phyloP scores from a whole-genome alignment of 2,888 invertebrate species.

The Pomacea canaliculata region DNA sequence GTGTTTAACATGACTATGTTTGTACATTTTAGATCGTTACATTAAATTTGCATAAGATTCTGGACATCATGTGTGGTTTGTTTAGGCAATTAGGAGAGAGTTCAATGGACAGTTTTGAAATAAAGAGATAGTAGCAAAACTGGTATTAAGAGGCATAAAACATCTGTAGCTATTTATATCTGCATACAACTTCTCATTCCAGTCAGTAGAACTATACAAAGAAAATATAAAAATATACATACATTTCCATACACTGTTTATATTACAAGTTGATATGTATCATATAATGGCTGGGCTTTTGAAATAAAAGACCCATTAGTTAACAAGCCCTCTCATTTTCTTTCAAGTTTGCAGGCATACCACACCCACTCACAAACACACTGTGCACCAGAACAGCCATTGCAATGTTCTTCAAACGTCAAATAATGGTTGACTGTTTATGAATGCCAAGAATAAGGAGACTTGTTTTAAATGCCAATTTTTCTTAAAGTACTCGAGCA shows the following conservation, averaged over 20 bases:
- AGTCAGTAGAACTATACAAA: conserved; percentile 1
- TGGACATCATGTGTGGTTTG: neutral
- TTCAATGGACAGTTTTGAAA: neutral
- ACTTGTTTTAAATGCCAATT: no score
- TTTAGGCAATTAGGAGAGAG: neutral
- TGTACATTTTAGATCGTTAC: no score
- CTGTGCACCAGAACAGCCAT: neutral
- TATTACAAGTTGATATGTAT: conserved; percentile 36
- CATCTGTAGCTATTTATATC: conserved; percentile 11
- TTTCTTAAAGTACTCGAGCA: no score
- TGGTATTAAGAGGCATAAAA: neutral
- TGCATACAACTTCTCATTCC: conserved; percentile 7
- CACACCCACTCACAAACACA: conserved; percentile 7
- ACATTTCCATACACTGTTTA: conserved; percentile 11
- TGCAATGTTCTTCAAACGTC: neutral
- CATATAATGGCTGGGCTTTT: conserved; percentile 31
- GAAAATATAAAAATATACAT: conserved; percentile 6
- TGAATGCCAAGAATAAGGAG: no score
- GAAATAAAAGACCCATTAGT: conserved; percentile 23
- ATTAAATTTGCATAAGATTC: no score
- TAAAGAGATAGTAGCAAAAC: neutral
- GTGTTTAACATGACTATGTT: no score
- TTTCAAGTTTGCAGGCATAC: neutral
- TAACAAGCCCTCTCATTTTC: conserved; percentile 2
- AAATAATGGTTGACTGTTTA: no score